Evolutionary conservation across 2,113 vertebrate genomes (phyloP).

Genomic region (Gavialis gangeticus): DNA sequence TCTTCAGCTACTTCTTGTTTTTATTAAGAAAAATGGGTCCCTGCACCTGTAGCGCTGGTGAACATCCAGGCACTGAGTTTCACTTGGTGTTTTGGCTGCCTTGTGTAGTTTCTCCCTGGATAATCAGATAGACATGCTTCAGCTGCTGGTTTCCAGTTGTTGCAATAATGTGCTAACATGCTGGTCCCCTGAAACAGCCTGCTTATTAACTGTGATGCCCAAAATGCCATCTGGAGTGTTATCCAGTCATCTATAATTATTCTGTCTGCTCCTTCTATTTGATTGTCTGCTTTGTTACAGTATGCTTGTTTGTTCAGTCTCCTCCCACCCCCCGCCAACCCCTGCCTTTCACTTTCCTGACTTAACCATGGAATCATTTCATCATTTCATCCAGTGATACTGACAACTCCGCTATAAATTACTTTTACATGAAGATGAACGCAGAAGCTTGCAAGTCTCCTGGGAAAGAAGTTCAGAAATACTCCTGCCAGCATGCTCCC

Average conservation of each 20-base stretch:
- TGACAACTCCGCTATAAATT: background rate
- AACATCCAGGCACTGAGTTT: background rate
- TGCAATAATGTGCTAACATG: slow-evolving; percentile 45
- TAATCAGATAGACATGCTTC: slow-evolving; percentile 29
- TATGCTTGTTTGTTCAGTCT: background rate
- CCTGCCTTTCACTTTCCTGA: background rate
- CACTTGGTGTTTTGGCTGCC: background rate
- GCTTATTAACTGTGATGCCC: slow-evolving; percentile 51
- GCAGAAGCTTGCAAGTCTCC: background rate
- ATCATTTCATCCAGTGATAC: background rate
- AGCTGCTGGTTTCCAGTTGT: slow-evolving; percentile 48
- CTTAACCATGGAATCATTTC: background rate
- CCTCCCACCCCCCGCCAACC: too few species aligned
- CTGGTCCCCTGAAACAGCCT: slow-evolving; percentile 46
- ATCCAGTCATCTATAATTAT: slow-evolving; percentile 44
- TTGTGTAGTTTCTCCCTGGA: background rate
- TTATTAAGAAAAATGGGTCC: background rate
- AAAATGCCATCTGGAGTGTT: slow-evolving; percentile 51
- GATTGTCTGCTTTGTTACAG: slow-evolving; percentile 36
- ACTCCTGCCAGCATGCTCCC: background rate
- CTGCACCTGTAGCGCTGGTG: background rate
- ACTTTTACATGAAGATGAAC: background rate
- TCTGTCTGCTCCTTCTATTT: slow-evolving; percentile 32
- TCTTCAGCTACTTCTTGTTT: background rate
- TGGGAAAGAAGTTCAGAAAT: background rate